These are phyloP conservation scores for Agonopterix heracliana DNA, from an alignment of 2,888 invertebrate genomes.

Conservation along the genomic window DNA sequence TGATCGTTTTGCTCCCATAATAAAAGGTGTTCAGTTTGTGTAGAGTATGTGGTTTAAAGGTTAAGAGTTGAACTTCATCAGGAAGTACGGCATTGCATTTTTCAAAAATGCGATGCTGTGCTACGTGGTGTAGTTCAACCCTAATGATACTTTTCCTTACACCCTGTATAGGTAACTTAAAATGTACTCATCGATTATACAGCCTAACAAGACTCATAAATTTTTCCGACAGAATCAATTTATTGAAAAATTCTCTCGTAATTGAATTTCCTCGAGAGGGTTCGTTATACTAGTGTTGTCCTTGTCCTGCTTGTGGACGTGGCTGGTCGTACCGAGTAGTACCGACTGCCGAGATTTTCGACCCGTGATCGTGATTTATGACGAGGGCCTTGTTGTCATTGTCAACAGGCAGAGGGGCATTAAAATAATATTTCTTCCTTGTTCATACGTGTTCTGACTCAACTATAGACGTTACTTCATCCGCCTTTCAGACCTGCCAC, in stretches of 20 bases:
- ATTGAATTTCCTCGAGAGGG: constrained; percentile 7
- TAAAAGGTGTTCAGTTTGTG: no score
- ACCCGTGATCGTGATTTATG: constrained; percentile 5
- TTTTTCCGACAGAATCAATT: constrained; percentile 5
- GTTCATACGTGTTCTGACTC: background rate
- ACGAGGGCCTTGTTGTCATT: background rate
- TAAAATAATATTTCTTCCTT: constrained; percentile 7
- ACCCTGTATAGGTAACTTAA: no score
- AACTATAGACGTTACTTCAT: background rate
- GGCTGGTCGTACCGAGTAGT: background rate
- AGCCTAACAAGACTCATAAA: constrained; percentile 1
- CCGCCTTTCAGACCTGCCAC: no score
- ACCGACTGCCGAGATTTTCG: background rate
- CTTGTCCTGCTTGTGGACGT: background rate
- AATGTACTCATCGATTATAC: background rate
- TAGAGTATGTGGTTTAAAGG: no score
- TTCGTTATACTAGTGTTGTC: constrained; percentile 4
- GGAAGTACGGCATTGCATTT: no score
- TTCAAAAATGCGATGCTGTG: no score
- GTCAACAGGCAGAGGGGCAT: constrained; percentile 1
- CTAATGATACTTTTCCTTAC: no score
- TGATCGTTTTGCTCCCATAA: no score
- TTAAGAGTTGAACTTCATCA: no score
- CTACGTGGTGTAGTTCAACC: no score
- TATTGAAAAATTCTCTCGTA: constrained; percentile 9